These are phyloP conservation scores for Drosophila siamana DNA, from an alignment of 2,888 invertebrate species.

Conservation along the genomic window DNA sequence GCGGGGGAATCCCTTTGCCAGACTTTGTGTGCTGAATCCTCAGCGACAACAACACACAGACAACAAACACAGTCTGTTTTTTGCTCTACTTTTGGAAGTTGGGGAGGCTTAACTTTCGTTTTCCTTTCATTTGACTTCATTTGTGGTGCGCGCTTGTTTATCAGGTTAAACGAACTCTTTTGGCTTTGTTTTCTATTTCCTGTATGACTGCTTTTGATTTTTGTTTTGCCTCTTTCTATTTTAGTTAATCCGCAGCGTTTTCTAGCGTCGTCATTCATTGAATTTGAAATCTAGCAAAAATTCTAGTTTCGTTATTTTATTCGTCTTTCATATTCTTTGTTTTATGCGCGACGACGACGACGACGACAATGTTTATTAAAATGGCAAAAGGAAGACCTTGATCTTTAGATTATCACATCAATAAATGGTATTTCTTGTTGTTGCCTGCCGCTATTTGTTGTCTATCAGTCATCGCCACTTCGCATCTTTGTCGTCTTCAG, in stretches of 20 bases:
- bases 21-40: constrained; percentile 21
- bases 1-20: constrained; percentile 33
- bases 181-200: constrained; percentile 41
- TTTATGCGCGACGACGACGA: constrained; percentile 16
- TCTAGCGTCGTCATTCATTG: constrained; percentile 31
- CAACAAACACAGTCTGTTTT: constrained; percentile 18
- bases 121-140: constrained; percentile 10
- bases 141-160: background rate
- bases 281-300: constrained; percentile 45
- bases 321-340: constrained; percentile 3
- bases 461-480: constrained; percentile 34
- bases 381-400: constrained; percentile 79
- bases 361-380: constrained; percentile 51
- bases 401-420: constrained; percentile 80
- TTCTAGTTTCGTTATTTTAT: constrained; percentile 72
- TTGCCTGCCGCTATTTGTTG: constrained; percentile 21
- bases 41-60: constrained; percentile 40
- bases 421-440: constrained; percentile 68
- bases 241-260: constrained; percentile 28
- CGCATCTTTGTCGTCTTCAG: constrained; percentile 41
- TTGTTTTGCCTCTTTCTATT: constrained; percentile 1
- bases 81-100: constrained; percentile 62
- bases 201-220: constrained; percentile 21
- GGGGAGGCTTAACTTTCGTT: constrained; percentile 62
- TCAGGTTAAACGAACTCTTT: constrained; percentile 21